These are phyloP conservation scores for Perca fluviatilis DNA, from an alignment of 2,113 vertebrate genomes.

Conservation along the genomic window DNA sequence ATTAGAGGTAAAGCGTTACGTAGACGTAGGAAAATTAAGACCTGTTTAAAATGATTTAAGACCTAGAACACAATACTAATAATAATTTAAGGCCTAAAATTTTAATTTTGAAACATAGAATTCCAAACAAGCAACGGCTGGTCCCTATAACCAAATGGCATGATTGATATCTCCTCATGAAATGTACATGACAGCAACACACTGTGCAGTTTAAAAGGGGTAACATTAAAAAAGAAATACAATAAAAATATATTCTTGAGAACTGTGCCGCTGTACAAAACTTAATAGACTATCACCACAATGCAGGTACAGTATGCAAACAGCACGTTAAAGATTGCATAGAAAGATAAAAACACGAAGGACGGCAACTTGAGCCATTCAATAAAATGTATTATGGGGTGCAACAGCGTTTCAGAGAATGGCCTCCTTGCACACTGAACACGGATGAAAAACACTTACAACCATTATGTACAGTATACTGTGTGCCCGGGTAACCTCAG, in stretches of 20 bases:
- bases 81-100: too few species aligned
- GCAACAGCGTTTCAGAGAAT: not conserved
- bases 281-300: not conserved
- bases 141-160: not conserved
- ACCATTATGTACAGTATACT: not conserved
- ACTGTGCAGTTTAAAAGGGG: not conserved
- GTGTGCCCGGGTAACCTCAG: not conserved
- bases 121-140: not conserved
- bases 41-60: too few species aligned
- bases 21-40: too few species aligned
- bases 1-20: too few species aligned
- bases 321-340: not conserved
- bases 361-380: not conserved
- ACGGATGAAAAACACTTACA: not conserved
- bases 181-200: not conserved
- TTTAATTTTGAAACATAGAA: not conserved
- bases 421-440: not conserved
- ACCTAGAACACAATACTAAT: too few species aligned
- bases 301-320: not conserved
- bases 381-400: not conserved
- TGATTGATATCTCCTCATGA: constrained; percentile 2
- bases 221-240: not conserved
- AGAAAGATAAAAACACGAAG: not conserved
- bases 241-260: not conserved
- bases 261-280: not conserved